These are phyloP conservation scores for Volucella inanis DNA, from an alignment of 2,888 invertebrate genomes.

Conservation along the genomic window DNA sequence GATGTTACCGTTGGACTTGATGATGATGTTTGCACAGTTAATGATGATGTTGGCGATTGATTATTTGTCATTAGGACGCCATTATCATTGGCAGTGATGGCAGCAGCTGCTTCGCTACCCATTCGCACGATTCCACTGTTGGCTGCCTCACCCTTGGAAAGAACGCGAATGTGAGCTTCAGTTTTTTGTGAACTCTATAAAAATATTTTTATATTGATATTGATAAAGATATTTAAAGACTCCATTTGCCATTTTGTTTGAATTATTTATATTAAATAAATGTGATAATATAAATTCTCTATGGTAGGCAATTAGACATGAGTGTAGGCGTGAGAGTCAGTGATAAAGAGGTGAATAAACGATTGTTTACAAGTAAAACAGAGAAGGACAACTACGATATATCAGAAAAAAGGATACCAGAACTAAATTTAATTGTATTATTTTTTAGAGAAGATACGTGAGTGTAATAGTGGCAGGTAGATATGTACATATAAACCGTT, in stretches of 20 bases:
- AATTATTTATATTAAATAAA: conserved; percentile 24
- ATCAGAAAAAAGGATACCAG: too few relatives aligned
- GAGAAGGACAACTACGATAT: too few relatives aligned
- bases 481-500: too few relatives aligned
- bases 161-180: conserved; percentile 82
- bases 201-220: conserved; percentile 61
- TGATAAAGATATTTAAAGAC: conserved; percentile 24
- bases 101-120: conserved; percentile 73
- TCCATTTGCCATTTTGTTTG: conserved; percentile 20
- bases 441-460: too few relatives aligned
- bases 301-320: not conserved
- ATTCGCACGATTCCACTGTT: conserved; percentile 81
- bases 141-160: conserved; percentile 80
- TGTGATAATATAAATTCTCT: conserved; percentile 14
- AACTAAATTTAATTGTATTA: too few relatives aligned
- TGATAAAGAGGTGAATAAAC: not conserved
- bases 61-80: conserved; percentile 45
- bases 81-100: conserved; percentile 46
- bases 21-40: conserved; percentile 28
- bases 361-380: too few relatives aligned
- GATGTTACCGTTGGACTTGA: conserved; percentile 53
- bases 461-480: too few relatives aligned
- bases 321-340: not conserved
- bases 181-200: conserved; percentile 79
- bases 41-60: conserved; percentile 29